Percentiles rank a stretch among this genome's conserved stretches.
Evolutionary conservation across 2,888 invertebrate species (phyloP).

Genomic region (Eurois occulta): DNA sequence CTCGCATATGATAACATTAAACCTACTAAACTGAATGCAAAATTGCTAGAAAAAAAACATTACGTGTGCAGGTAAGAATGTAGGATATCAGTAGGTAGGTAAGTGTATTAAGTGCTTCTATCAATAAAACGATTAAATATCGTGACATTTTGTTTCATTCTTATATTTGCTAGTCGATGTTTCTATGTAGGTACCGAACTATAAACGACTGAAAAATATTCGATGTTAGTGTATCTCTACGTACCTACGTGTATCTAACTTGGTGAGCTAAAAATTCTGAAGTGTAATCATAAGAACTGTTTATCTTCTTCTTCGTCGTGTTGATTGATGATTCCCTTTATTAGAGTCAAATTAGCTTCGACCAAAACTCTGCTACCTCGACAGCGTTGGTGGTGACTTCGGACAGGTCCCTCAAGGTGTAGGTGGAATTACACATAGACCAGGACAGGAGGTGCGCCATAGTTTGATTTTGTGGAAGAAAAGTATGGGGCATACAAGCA

Average conservation of each 20-base stretch:
- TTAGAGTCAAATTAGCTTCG: background rate
- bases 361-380: background rate
- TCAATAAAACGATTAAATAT: constrained; percentile 19
- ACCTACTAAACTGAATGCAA: background rate
- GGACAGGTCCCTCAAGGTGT: background rate
- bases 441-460: background rate
- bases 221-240: no score
- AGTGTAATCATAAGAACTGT: background rate
- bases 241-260: no score
- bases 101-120: constrained; percentile 2
- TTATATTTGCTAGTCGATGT: background rate
- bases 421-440: background rate
- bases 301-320: background rate
- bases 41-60: background rate
- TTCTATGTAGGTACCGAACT: background rate
- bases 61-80: background rate
- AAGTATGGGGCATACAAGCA: background rate
- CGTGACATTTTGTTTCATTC: constrained; percentile 8
- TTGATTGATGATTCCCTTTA: background rate
- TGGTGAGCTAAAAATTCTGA: background rate
- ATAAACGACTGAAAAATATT: background rate
- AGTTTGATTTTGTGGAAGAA: background rate
- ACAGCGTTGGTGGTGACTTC: background rate
- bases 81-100: background rate
- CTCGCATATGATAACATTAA: background rate